phyloP scores from a whole-genome alignment of 2,888 invertebrate genomes.

The Philereme vetulata region DNA sequence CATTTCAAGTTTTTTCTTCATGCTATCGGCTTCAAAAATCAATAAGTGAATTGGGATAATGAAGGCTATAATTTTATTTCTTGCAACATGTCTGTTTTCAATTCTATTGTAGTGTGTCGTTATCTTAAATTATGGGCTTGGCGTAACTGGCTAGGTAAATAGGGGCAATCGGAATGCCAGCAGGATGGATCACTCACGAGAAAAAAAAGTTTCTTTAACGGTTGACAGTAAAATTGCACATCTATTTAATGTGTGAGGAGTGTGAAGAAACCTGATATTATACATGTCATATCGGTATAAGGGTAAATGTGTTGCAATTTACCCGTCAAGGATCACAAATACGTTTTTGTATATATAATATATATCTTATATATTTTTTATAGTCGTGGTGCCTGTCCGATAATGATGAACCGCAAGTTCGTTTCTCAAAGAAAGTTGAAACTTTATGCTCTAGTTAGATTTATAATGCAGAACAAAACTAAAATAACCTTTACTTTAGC shows the following conservation, averaged over 20 bases:
- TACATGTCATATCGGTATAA: conserved; percentile 12
- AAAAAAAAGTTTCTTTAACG: conserved; percentile 43
- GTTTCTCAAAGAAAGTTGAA: no score
- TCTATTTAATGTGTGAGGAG: conserved; percentile 13
- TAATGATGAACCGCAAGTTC: not conserved
- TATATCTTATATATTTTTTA: no score
- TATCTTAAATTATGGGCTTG: conserved; percentile 47
- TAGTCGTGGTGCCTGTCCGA: no score
- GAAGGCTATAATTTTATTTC: conserved; percentile 42
- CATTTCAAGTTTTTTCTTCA: conserved; percentile 42
- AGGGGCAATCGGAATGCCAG: conserved; percentile 37
- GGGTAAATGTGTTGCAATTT: not conserved
- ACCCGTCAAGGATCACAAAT: not conserved
- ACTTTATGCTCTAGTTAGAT: no score
- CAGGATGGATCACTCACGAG: conserved; percentile 48
- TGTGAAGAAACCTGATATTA: conserved; percentile 13
- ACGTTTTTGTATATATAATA: not conserved
- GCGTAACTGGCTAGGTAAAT: conserved; percentile 34
- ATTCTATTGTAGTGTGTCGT: conserved; percentile 37
- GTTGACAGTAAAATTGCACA: conserved; percentile 54
- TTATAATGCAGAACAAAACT: no score
- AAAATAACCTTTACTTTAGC: no score
- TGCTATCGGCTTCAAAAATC: conserved; percentile 44
- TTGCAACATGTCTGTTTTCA: conserved; percentile 36
- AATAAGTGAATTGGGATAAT: conserved; percentile 33